These are phyloP conservation scores for Keiferia lycopersicella DNA, from an alignment of 2,888 invertebrate species.

Conservation along the genomic window DNA sequence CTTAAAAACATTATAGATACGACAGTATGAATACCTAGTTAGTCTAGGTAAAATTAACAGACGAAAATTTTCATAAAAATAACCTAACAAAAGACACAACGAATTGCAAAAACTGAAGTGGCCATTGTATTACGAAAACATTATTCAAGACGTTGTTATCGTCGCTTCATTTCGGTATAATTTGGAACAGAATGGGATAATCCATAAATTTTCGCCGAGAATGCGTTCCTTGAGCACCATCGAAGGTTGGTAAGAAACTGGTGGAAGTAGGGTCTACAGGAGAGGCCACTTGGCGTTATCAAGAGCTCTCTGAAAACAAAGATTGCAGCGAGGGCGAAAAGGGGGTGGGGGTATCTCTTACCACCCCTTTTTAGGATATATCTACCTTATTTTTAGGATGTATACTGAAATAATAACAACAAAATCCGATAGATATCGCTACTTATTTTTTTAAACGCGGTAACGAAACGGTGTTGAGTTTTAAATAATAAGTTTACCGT, in stretches of 20 bases:
- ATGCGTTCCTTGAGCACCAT: conserved; percentile 11
- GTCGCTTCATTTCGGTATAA: conserved; percentile 2
- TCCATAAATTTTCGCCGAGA: conserved; percentile 8
- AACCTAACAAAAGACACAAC: background rate
- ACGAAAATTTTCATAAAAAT: background rate
- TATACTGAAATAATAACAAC: no score
- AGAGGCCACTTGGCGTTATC: background rate
- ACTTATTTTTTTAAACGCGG: no score
- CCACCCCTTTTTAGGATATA: background rate
- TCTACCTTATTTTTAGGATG: no score
- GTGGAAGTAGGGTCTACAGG: conserved; percentile 11
- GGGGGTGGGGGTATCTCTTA: background rate
- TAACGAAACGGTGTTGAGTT: no score
- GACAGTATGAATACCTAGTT: no score
- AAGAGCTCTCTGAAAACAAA: conserved; percentile 19
- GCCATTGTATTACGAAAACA: conserved; percentile 11
- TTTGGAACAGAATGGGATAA: conserved; percentile 13
- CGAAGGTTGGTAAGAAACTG: conserved; percentile 8
- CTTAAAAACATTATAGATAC: background rate
- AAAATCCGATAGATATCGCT: no score
- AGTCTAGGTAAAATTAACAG: no score
- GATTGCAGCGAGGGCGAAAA: conserved; percentile 2
- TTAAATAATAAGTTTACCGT: no score
- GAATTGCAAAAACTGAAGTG: background rate
- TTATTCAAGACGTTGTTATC: conserved; percentile 5